Evolutionary conservation across 2,113 vertebrate genomes (phyloP).

Genomic region (Tyto alba): DNA sequence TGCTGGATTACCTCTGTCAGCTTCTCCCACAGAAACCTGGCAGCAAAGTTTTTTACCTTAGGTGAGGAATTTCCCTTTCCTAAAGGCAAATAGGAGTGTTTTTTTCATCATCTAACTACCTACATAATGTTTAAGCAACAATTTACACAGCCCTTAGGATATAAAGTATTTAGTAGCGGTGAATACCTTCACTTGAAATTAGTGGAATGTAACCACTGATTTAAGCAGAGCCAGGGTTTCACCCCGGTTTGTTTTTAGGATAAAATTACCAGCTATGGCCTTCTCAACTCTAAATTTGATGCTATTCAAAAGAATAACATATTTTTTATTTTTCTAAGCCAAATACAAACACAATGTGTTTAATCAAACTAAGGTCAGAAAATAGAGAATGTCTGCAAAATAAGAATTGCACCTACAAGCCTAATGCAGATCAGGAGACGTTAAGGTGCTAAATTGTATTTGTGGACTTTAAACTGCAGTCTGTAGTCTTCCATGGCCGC

Average conservation of each 20-base stretch:
- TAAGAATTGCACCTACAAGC: background rate
- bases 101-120: background rate
- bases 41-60: background rate
- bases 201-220: background rate
- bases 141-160: background rate
- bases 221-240: background rate
- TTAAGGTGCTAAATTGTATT: background rate
- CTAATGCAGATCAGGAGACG: background rate
- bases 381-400: background rate
- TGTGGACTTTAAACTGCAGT: background rate
- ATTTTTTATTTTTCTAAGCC: background rate
- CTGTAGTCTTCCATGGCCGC: background rate
- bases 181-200: background rate
- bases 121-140: background rate
- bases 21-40: background rate
- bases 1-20: background rate
- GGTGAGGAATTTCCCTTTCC: slow-evolving; percentile 9
- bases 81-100: background rate
- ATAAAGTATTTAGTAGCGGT: background rate
- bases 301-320: background rate
- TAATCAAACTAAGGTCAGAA: background rate
- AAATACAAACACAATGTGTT: background rate
- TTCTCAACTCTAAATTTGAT: background rate
- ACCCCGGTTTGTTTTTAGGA: background rate
- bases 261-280: background rate